A percentile compares a stretch with the other conserved stretches of the same genome.
Conservation (phyloP, 35 echinoderm and acorn worm species). For the Hemicentrotus pulcherrimus region DNA sequence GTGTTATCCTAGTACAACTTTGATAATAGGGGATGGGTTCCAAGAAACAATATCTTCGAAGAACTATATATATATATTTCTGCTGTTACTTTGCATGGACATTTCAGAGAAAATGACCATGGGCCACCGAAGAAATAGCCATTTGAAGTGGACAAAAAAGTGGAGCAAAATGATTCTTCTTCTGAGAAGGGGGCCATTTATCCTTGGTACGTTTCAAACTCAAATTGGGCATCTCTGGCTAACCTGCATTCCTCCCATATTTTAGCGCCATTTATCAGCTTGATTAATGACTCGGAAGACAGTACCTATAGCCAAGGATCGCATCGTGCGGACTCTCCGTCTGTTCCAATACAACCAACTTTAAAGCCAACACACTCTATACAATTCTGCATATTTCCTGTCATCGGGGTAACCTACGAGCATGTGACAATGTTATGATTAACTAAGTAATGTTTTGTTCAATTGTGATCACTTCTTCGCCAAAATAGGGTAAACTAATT, state of each 20-base stretch:
- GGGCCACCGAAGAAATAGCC: no score
- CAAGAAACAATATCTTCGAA: no score
- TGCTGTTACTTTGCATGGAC: no score
- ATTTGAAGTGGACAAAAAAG: background rate
- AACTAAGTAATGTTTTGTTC: background rate
- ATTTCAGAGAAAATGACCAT: no score
- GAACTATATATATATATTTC: no score
- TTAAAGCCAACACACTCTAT: background rate
- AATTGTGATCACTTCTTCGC: background rate
- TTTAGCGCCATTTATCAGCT: background rate
- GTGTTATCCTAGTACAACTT: no score
- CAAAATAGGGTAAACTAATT: no score
- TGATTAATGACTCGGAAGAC: background rate
- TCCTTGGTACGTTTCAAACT: background rate
- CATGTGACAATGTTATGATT: background rate
- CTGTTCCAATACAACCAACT: background rate
- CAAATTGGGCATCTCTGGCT: background rate
- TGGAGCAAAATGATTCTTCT: background rate
- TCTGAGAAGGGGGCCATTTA: background rate
- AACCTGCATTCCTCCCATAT: background rate
- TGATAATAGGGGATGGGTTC: no score
- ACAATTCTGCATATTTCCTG: no score
- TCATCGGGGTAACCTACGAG: background rate
- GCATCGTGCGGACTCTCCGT: background rate
- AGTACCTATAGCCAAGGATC: background rate